A percentile compares a stretch with the other conserved stretches of the same genome.
Conservation (phyloP, 2,113 vertebrate genomes). For the Galeopterus variegatus region DNA sequence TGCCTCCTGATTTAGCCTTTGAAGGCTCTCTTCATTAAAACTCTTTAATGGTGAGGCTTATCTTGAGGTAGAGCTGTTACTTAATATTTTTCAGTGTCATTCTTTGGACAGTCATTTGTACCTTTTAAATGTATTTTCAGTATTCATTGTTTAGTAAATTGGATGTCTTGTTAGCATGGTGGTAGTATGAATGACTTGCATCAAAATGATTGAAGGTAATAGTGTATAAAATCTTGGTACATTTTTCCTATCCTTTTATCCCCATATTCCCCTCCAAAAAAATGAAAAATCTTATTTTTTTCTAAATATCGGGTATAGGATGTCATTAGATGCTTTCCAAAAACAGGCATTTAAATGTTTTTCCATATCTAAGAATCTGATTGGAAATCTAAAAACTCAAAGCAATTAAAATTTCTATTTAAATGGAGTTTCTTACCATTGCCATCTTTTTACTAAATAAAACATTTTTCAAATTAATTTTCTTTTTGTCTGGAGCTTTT, state of each 20-base stretch:
- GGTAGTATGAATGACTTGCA: slow-evolving; percentile 91
- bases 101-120: slow-evolving; percentile 92
- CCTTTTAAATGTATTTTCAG: slow-evolving; percentile 92
- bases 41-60: slow-evolving; percentile 93
- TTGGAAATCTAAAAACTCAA: slow-evolving; percentile 74
- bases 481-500: slow-evolving; percentile 48
- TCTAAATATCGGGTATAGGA: slow-evolving; percentile 68
- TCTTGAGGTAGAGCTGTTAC: slow-evolving; percentile 92
- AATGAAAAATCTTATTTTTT: slow-evolving; percentile 72
- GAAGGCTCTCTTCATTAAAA: slow-evolving; percentile 94
- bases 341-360: slow-evolving; percentile 60
- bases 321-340: slow-evolving; percentile 50
- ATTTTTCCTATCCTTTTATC: slow-evolving; percentile 69
- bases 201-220: slow-evolving; percentile 91
- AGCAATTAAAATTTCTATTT: slow-evolving; percentile 72
- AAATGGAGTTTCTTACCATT: slow-evolving; percentile 35
- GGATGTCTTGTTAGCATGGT: slow-evolving; percentile 91
- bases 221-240: slow-evolving; percentile 88
- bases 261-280: slow-evolving; percentile 71
- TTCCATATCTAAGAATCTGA: slow-evolving; percentile 79
- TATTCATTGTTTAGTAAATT: slow-evolving; percentile 93
- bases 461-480: slow-evolving; percentile 64
- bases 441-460: slow-evolving; percentile 56
- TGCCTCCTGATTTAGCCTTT: slow-evolving; percentile 96
- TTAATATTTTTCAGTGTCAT: slow-evolving; percentile 94